Base-by-base conservation (phyloP, 1,140 invertebrate genomes). In the Drosophila littoralis region DNA sequence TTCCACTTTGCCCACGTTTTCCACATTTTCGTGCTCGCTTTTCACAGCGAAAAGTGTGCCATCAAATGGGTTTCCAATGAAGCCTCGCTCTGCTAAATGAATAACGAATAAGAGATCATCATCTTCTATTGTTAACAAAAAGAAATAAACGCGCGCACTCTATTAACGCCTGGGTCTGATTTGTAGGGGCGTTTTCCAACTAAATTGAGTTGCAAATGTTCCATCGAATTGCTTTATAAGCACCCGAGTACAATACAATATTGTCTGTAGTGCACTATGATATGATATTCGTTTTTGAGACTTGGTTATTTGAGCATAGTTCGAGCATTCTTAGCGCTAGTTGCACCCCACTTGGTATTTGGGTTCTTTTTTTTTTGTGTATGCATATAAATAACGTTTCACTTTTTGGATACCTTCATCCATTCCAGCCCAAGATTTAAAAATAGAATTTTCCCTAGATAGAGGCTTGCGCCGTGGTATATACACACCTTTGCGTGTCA, bases 31-130 rank as follows among this genome's bases (percentile, higher is more conserved):
- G 15, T n/a, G 38, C n/a, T 33, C 32, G 28, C 32, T 36, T 35
- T 35, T 52, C 50, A 75, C 55, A 59, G 73, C 22, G 17, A 48
- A 28, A 76, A 73, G 77, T 76, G 69, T 76, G 72, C 76, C 66
- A 79, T 52, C 57, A 77, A 81, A 81, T 85, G 75, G 63, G 42
- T 81, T 80, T 81, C 50, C 22, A 70, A 85, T 78, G 55, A 55
- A 66, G 45, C 6, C 22, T 2, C 22, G 22, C 22, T 22, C 22
- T 22, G 22, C 3, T 22, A 22, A 22, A 22, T 51, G 36, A n/a
- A n/a, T n/a, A n/a, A n/a, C 7, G 45, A 51, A 32, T 17, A 13
- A 43, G 68, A 67, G 63, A 74, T 74, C 58, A 69, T 77, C 74
- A 46, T n/a, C 13, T 7, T 64, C 45, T 38, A 77, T 83, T 83